Evolutionary conservation across 2,113 vertebrate genomes (phyloP), one percentile per base, ranked within the genome.

Genomic region (Raja brachyura): DNA sequence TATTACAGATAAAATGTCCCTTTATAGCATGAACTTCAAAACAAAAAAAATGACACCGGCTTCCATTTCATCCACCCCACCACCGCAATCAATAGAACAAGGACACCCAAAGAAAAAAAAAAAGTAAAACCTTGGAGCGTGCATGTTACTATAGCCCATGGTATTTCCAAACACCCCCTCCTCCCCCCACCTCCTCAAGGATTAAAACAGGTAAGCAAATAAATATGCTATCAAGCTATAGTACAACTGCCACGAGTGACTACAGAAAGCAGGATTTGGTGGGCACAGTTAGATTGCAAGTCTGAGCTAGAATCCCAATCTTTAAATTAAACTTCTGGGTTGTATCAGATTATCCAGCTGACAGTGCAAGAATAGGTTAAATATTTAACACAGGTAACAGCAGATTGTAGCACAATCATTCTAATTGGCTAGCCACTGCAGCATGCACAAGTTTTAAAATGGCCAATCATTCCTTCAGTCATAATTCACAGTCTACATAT

Each of bases 401-500:
- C 56, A 86, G 56, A 86, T 16, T 86, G 83, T 28, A 86, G 3
- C 56, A 85, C 10, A 10, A 61, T n/a, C 56, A 83, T 48, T 20
- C 48, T 1, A 83, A 83, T 81, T 54, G 54, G 78, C 54, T 83
- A 14, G 7, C 54, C 79, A 83, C 48, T 56, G 54, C 39, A 48
- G 3, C 39, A 48, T 48, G 48, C 77, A 79, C 5, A 56, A 22
- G 31, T 79, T 79, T 79, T 54, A 22, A 61, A 25, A 86, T 61
- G 28, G 28, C 56, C 83, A 86, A 13, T 77, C 75, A 77, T n/a
- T 61, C 83, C 28, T 54, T 85, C 78, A 20, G 20, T 59, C 83
- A 86, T 59, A 86, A 31, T 61, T 86, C 83, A 79, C 77, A 86
- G 83, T 86, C 83, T 86, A 63, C 56, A 86, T 56, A 4, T 88